Evolutionary conservation across 2,888 invertebrate genomes (phyloP).

Genomic region (Chrysopilus asiliformis): DNA sequence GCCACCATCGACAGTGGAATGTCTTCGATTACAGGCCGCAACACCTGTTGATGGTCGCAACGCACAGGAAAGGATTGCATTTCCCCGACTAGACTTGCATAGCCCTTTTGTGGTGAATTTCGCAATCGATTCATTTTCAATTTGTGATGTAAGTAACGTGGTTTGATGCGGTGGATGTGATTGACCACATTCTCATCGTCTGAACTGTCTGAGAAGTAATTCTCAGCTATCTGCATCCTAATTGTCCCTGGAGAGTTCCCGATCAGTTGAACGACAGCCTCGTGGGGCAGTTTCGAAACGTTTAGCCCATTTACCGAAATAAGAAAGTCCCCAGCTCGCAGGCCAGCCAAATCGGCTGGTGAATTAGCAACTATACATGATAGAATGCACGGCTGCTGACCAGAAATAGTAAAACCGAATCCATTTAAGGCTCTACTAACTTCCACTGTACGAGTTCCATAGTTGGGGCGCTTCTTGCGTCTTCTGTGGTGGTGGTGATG

Average conservation of each 20-base stretch:
- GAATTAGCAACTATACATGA: slow-evolving; percentile 84
- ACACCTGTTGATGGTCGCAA: slow-evolving; percentile 20
- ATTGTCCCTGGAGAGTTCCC: slow-evolving; percentile 75
- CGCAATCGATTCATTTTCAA: slow-evolving; percentile 40
- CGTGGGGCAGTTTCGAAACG: slow-evolving; percentile 85
- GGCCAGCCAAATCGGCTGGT: slow-evolving; percentile 80
- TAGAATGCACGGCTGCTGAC: slow-evolving; percentile 89
- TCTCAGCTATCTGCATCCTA: slow-evolving; percentile 73
- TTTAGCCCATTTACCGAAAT: slow-evolving; percentile 83
- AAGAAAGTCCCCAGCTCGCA: slow-evolving; percentile 84
- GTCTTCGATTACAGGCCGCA: slow-evolving; percentile 29
- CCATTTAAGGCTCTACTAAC: slow-evolving; percentile 76
- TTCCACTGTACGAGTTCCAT: slow-evolving; percentile 51
- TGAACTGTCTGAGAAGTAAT: slow-evolving; percentile 73
- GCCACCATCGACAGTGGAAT: slow-evolving; percentile 21
- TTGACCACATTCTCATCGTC: slow-evolving; percentile 55
- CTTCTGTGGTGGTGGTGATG: slow-evolving; percentile 36
- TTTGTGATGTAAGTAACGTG: slow-evolving; percentile 40
- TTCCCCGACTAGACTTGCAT: slow-evolving; percentile 8
- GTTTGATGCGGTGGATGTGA: slow-evolving; percentile 28
- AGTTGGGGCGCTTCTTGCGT: slow-evolving; percentile 49
- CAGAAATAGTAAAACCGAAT: slow-evolving; percentile 96
- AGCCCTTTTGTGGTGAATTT: slow-evolving; percentile 42
- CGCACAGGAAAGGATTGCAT: slow-evolving; percentile 6
- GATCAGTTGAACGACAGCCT: slow-evolving; percentile 82